These are phyloP conservation scores for Phalera bucephala DNA, from an alignment of 2,888 invertebrate genomes.

Conservation along the genomic window DNA sequence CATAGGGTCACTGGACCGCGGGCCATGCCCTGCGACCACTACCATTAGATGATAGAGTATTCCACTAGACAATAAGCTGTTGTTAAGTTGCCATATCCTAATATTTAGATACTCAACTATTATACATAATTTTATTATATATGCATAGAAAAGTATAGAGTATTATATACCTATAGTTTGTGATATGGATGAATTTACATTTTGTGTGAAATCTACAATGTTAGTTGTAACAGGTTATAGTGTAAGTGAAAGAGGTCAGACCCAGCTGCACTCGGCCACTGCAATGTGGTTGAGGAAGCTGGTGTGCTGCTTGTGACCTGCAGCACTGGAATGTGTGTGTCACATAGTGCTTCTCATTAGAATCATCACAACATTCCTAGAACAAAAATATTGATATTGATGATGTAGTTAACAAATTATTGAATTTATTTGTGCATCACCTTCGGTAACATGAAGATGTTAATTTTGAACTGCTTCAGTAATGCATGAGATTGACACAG, in stretches of 20 bases:
- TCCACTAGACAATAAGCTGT: conserved; percentile 81
- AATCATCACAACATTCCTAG: conserved; percentile 14
- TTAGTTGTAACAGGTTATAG: conserved; percentile 46
- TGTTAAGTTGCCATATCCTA: conserved; percentile 81
- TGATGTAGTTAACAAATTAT: background rate
- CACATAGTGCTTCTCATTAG: too few relatives aligned
- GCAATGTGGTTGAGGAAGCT: too few relatives aligned
- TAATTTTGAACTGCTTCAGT: background rate
- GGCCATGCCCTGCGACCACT: background rate
- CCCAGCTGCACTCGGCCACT: too few relatives aligned
- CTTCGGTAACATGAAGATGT: too few relatives aligned
- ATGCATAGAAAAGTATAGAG: conserved; percentile 69
- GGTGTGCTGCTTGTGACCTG: too few relatives aligned
- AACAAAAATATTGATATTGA: background rate
- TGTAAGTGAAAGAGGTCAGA: conserved; percentile 18
- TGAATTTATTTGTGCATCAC: background rate
- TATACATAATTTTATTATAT: conserved; percentile 63
- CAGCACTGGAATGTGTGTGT: background rate
- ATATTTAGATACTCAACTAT: conserved; percentile 78
- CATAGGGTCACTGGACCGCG: background rate
- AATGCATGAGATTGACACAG: background rate
- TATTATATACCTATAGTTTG: conserved; percentile 76
- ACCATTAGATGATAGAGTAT: conserved; percentile 51
- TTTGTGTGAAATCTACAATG: conserved; percentile 67
- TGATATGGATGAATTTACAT: conserved; percentile 80